Percentiles rank a stretch among this genome's conserved stretches.
Conservation (phyloP, 2,113 vertebrate genomes). For the Lynx canadensis region DNA sequence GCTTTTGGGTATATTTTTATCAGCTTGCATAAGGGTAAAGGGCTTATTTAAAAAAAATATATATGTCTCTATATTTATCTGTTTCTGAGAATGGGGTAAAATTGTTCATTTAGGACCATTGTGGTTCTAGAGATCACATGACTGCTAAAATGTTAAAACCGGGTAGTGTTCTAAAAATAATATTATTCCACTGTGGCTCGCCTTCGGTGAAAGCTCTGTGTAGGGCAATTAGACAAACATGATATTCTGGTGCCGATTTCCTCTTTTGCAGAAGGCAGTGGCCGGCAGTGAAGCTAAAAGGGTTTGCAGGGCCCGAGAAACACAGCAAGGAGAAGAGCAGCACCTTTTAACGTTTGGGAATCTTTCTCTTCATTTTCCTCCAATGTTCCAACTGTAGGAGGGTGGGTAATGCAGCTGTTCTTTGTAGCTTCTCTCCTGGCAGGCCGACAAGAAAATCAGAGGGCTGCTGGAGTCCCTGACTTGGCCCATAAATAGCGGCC, state of each 20-base stretch:
- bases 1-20: constrained; percentile 76
- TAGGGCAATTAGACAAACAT: constrained; percentile 48
- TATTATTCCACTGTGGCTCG: constrained; percentile 60
- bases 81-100: constrained; percentile 71
- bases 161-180: constrained; percentile 33
- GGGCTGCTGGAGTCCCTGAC: constrained; percentile 53
- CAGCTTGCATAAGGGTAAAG: constrained; percentile 62
- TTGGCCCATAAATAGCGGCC: constrained; percentile 62
- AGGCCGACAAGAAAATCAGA: constrained; percentile 62
- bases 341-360: constrained; percentile 33
- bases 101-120: constrained; percentile 78
- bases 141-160: constrained; percentile 53
- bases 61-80: constrained; percentile 69
- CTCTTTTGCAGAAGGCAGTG: constrained; percentile 36
- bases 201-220: constrained; percentile 46
- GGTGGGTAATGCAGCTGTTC: constrained; percentile 45
- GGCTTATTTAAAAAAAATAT: constrained; percentile 44
- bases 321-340: background rate
- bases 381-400: constrained; percentile 38
- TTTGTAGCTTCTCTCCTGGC: constrained; percentile 23
- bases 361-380: constrained; percentile 46
- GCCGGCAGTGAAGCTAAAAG: background rate
- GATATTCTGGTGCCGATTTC: background rate
- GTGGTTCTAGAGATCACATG: constrained; percentile 58
- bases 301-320: background rate